These are phyloP conservation scores for Sardina pilchardus DNA, from an alignment of 2,113 vertebrate genomes.

Conservation along the genomic window DNA sequence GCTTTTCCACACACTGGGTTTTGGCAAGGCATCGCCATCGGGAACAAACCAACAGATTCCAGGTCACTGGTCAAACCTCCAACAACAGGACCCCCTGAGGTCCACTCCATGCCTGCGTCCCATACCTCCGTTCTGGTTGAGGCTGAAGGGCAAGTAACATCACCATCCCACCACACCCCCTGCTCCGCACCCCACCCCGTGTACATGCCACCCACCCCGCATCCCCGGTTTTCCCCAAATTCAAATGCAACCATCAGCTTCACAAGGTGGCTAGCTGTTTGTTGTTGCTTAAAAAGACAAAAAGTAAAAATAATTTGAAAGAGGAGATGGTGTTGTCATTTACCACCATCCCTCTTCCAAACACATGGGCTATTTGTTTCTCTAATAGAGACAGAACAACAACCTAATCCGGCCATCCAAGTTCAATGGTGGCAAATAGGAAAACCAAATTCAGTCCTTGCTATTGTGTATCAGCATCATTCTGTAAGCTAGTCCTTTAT, in stretches of 20 bases:
- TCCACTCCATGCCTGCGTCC: constrained; percentile 23
- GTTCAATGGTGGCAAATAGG: background rate
- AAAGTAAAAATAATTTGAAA: background rate
- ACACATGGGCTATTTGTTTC: background rate
- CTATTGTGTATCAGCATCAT: background rate
- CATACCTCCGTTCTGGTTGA: constrained; percentile 1
- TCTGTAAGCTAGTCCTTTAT: background rate
- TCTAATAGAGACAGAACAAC: background rate
- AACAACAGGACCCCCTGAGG: constrained; percentile 57
- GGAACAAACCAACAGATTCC: constrained; percentile 63
- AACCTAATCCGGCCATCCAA: background rate
- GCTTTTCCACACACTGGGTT: constrained; percentile 52
- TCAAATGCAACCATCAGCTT: no score
- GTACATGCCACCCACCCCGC: background rate
- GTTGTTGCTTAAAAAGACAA: background rate
- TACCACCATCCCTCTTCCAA: background rate
- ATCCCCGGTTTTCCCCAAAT: background rate
- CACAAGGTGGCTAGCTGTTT: background rate
- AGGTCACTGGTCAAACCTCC: constrained; percentile 68
- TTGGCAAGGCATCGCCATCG: constrained; percentile 48
- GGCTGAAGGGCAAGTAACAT: background rate
- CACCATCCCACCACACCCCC: background rate
- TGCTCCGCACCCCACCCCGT: background rate
- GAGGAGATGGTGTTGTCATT: background rate
- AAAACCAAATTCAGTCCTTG: background rate